Conservation (phyloP, 2,113 vertebrate genomes). For the Plotosus lineatus region DNA sequence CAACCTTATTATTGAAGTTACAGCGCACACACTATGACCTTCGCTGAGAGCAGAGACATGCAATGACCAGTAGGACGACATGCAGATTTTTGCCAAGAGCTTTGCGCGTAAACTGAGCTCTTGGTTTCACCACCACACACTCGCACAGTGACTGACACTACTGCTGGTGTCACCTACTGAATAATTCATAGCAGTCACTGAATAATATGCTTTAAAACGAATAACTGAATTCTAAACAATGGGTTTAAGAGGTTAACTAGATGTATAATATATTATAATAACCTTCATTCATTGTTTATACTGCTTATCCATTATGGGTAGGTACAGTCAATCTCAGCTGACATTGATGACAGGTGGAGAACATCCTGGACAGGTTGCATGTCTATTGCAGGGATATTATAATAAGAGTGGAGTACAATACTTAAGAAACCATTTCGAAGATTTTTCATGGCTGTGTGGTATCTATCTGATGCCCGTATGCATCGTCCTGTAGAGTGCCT, state of each 20-base stretch:
- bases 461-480: too few species aligned
- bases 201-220: neutral
- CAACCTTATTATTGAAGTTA: neutral
- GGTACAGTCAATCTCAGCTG: too few species aligned
- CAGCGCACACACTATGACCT: neutral
- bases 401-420: too few species aligned
- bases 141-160: neutral
- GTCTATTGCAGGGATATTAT: too few species aligned
- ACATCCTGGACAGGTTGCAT: too few species aligned
- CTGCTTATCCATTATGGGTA: too few species aligned
- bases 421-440: too few species aligned
- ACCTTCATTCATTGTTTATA: too few species aligned
- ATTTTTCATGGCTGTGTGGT: too few species aligned
- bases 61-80: neutral
- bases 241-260: neutral
- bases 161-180: neutral
- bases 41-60: neutral
- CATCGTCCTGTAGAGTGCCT: too few species aligned
- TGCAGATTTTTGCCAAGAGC: neutral
- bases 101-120: neutral
- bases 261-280: neutral
- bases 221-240: neutral
- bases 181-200: slow-evolving; percentile 2
- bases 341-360: too few species aligned
- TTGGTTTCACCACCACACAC: neutral